These are phyloP conservation scores for Oscheius sp. DNA, from an alignment of 2,888 invertebrate species.

Conservation along the genomic window DNA sequence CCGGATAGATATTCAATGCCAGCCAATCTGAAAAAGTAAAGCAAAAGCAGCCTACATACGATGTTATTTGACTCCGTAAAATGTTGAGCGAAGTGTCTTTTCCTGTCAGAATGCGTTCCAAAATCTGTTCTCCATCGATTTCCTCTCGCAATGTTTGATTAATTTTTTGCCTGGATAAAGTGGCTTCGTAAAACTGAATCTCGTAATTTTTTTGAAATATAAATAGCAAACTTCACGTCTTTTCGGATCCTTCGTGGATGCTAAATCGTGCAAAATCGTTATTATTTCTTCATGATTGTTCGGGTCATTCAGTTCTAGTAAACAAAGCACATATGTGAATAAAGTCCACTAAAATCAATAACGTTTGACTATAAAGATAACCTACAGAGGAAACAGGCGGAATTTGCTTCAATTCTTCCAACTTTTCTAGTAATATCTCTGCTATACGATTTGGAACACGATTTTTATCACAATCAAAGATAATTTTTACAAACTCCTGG, in stretches of 20 bases:
- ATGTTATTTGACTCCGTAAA: neutral
- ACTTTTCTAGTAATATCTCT: neutral
- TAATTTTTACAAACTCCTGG: conserved; percentile 9
- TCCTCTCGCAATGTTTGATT: conserved; percentile 8
- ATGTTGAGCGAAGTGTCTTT: neutral
- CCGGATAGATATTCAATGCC: conserved; percentile 51
- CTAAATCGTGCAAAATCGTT: conserved; percentile 38
- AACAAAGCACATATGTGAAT: conserved; percentile 46
- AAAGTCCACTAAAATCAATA: conserved; percentile 46
- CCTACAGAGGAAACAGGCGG: conserved; percentile 3
- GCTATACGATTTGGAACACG: neutral
- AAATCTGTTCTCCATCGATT: conserved; percentile 15
- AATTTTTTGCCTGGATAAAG: conserved; percentile 1
- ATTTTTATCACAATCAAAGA: conserved; percentile 2
- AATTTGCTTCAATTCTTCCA: conserved; percentile 12
- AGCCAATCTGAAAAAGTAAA: conserved; percentile 43
- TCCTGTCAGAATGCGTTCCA: conserved; percentile 25
- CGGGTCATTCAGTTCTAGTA: conserved; percentile 41
- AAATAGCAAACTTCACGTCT: conserved; percentile 24
- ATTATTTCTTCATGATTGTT: conserved; percentile 42
- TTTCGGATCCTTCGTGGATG: conserved; percentile 34
- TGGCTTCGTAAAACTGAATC: conserved; percentile 2
- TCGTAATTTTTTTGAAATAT: neutral
- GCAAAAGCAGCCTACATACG: no score
- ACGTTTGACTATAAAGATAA: neutral